These are phyloP conservation scores for Cacatua alba DNA, from an alignment of 2,113 vertebrate species.

Conservation along the genomic window DNA sequence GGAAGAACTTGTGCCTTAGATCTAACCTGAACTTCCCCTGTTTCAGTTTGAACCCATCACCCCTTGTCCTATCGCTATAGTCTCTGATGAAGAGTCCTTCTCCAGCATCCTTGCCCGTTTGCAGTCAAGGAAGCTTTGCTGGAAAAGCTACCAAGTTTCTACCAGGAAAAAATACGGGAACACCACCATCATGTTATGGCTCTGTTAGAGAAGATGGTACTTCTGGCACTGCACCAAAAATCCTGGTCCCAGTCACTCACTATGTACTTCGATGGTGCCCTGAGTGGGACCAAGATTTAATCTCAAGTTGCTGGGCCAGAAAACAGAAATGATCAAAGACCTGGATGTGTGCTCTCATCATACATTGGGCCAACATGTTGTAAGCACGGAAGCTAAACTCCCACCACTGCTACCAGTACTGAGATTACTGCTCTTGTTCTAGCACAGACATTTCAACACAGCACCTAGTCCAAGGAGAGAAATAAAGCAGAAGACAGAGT, in stretches of 20 bases:
- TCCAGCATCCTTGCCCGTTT: not conserved
- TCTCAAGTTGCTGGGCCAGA: not conserved
- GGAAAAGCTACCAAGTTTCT: not conserved
- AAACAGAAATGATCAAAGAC: not conserved
- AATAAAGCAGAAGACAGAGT: not conserved
- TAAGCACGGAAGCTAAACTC: not conserved
- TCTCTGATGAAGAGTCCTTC: not conserved
- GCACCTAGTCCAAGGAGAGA: not conserved
- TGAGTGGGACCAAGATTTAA: not conserved
- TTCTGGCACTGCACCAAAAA: not conserved
- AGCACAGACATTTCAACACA: not conserved
- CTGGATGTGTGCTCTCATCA: not conserved
- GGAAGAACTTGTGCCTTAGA: too few relatives aligned
- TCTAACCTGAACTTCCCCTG: not conserved
- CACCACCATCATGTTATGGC: rapidly evolving
- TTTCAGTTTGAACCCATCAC: not conserved
- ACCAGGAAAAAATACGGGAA: not conserved
- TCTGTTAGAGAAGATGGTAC: not conserved
- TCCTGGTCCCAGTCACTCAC: not conserved
- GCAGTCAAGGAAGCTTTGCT: not conserved
- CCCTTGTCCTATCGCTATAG: not conserved
- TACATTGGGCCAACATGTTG: not conserved
- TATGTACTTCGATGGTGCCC: not conserved
- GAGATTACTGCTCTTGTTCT: not conserved
- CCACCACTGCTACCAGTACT: not conserved